Percentiles rank a stretch among this genome's conserved stretches.
phyloP scores from a whole-genome alignment of 1,140 invertebrate genomes.

The Drosophila nikananu region DNA sequence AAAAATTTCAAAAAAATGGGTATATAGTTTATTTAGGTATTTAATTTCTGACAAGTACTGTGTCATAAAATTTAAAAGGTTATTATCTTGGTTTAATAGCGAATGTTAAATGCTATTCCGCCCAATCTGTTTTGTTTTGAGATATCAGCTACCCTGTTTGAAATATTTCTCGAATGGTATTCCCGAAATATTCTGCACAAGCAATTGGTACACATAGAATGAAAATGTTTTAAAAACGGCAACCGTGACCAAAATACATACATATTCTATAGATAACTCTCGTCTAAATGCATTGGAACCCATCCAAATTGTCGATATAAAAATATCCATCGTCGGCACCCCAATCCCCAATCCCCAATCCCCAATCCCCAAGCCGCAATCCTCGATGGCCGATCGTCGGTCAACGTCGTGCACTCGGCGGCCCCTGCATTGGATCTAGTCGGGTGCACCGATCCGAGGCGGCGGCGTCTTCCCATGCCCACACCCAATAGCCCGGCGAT shows the following conservation, averaged over 20 bases:
- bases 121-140: slow-evolving; percentile 12
- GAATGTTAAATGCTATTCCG: neutral
- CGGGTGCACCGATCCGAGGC: slow-evolving; percentile 33
- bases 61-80: neutral
- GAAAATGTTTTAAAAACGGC: slow-evolving; percentile 75
- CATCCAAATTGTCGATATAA: slow-evolving; percentile 83
- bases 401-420: slow-evolving; percentile 49
- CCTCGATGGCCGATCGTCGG: slow-evolving; percentile 45
- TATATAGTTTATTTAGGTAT: neutral
- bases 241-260: slow-evolving; percentile 83
- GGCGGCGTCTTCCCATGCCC: slow-evolving; percentile 26
- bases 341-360: slow-evolving; percentile 20
- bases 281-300: slow-evolving; percentile 83
- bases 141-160: slow-evolving; percentile 43
- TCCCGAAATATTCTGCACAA: slow-evolving; percentile 36
- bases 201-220: slow-evolving; percentile 65
- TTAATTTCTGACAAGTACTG: neutral
- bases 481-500: slow-evolving; percentile 28
- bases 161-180: slow-evolving; percentile 28
- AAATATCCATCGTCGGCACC: slow-evolving; percentile 77
- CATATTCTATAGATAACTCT: slow-evolving; percentile 81
- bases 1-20: neutral
- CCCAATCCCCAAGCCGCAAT: slow-evolving; percentile 22
- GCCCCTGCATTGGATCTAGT: slow-evolving; percentile 31
- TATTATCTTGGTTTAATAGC: neutral